Percentiles rank a stretch among this genome's conserved stretches.
Evolutionary conservation across 2,113 vertebrate species (phyloP).

Genomic region (Phyllostomus hastatus): DNA sequence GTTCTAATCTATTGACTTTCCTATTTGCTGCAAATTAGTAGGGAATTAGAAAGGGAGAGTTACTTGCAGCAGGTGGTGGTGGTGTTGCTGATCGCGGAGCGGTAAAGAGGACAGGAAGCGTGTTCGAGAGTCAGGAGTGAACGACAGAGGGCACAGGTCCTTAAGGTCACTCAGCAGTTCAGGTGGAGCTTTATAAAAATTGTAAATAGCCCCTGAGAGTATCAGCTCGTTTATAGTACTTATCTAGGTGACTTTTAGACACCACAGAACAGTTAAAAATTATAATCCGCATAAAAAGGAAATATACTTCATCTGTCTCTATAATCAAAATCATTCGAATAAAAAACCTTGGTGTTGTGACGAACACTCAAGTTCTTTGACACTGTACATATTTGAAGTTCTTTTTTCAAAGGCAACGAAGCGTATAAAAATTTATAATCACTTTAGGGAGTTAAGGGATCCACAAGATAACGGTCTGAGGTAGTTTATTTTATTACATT

Average conservation of each 20-base stretch:
- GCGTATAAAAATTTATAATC: not conserved
- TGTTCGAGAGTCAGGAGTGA: not conserved
- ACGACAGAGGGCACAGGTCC: not conserved
- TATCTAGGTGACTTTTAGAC: not conserved
- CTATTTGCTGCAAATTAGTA: not conserved
- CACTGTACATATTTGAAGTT: not conserved
- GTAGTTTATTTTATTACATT: not conserved
- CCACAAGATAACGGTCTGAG: not conserved
- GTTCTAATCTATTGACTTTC: not conserved
- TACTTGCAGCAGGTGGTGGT: not conserved
- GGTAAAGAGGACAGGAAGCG: not conserved
- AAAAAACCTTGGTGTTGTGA: not conserved
- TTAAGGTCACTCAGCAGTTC: not conserved
- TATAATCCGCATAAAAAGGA: not conserved
- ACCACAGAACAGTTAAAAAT: not conserved
- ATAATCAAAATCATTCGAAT: not conserved
- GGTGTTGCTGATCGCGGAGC: not conserved
- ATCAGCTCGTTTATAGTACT: not conserved
- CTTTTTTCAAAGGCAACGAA: not conserved
- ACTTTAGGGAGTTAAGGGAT: not conserved
- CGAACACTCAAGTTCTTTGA: not conserved
- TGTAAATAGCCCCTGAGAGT: not conserved
- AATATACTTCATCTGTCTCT: not conserved
- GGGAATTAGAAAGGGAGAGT: not conserved
- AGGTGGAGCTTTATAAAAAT: not conserved